phyloP scores from a whole-genome alignment of 2,113 vertebrate genomes.

The Marmota monax region DNA sequence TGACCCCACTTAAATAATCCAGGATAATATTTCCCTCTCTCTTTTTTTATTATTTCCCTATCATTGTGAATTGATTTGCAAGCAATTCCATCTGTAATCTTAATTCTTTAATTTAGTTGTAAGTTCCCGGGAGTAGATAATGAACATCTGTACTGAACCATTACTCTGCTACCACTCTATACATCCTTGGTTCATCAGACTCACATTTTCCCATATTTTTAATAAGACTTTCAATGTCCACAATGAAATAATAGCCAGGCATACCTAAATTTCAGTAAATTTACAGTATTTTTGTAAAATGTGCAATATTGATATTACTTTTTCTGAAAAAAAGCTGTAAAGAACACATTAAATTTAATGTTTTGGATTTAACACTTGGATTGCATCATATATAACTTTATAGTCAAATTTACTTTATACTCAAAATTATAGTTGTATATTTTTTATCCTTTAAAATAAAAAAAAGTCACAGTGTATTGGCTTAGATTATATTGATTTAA shows the following conservation, averaged over 20 bases:
- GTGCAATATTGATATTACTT: neutral
- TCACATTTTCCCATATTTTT: neutral
- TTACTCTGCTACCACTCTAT: neutral
- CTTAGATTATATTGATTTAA: slow-evolving; percentile 80
- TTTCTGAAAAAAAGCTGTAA: neutral
- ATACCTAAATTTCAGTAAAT: neutral
- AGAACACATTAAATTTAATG: slow-evolving; percentile 30
- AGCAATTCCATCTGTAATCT: neutral
- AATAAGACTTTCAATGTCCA: neutral
- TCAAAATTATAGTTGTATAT: too few relatives aligned
- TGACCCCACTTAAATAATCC: neutral
- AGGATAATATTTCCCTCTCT: neutral
- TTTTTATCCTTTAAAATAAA: slow-evolving; percentile 80
- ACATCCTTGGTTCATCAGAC: neutral
- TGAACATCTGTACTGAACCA: neutral
- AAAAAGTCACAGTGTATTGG: slow-evolving; percentile 70
- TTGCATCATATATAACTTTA: slow-evolving; percentile 49
- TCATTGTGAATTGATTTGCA: neutral
- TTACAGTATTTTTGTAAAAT: neutral
- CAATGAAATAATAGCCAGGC: neutral
- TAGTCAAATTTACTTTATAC: neutral
- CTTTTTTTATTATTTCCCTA: neutral
- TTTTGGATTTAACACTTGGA: neutral
- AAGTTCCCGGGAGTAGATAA: neutral
- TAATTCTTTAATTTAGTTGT: neutral